phyloP scores from a whole-genome alignment of 2,888 invertebrate species.

The Autographa gamma region DNA sequence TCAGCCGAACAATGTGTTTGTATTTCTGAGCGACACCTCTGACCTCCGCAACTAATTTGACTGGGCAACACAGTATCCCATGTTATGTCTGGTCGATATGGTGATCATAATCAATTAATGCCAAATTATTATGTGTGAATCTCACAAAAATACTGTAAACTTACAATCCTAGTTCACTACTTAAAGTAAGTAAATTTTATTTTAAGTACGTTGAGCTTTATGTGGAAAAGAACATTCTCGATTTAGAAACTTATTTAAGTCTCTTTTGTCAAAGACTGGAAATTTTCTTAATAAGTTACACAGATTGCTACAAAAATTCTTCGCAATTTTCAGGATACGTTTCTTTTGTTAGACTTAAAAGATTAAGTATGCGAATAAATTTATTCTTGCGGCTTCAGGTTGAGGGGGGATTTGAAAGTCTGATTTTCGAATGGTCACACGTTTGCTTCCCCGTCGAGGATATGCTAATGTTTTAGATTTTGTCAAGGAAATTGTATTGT shows the following conservation, averaged over 20 bases:
- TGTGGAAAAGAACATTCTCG: not conserved
- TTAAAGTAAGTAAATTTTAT: not conserved
- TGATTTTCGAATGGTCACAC: constrained; percentile 64
- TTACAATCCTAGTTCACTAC: too few relatives aligned
- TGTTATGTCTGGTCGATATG: too few relatives aligned
- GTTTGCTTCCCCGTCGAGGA: constrained; percentile 54
- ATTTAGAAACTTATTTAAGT: not conserved
- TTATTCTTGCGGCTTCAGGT: constrained; percentile 64
- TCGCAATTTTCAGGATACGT: constrained; percentile 42
- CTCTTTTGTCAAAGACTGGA: not conserved
- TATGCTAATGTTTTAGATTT: constrained; percentile 56
- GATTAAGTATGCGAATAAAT: constrained; percentile 66
- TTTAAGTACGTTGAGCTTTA: not conserved
- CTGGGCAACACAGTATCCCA: too few relatives aligned
- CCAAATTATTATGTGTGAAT: too few relatives aligned
- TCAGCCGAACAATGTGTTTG: too few relatives aligned
- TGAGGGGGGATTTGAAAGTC: constrained; percentile 61
- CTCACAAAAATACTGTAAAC: too few relatives aligned
- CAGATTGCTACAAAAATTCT: constrained; percentile 11
- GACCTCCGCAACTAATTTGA: too few relatives aligned
- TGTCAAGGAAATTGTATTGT: constrained; percentile 31
- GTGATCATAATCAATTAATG: too few relatives aligned
- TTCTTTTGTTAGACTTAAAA: constrained; percentile 53
- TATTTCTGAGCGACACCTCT: too few relatives aligned
- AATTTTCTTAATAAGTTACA: not conserved